These are phyloP conservation scores for Drosophila burlai DNA, from an alignment of 1,140 invertebrate genomes.

Conservation along the genomic window DNA sequence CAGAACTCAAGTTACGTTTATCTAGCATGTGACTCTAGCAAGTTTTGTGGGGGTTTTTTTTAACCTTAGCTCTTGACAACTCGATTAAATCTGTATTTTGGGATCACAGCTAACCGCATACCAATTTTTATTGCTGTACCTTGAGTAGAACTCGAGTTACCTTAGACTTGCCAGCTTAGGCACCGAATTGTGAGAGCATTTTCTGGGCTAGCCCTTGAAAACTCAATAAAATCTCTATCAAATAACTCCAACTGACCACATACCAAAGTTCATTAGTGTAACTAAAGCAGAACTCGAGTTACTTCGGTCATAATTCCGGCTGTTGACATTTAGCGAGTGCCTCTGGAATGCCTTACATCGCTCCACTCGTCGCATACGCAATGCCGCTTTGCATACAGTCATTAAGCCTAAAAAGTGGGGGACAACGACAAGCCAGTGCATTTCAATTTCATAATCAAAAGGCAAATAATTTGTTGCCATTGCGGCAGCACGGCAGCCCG, in stretches of 20 bases:
- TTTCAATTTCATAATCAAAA: slow-evolving; percentile 63
- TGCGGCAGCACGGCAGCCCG: slow-evolving; percentile 44
- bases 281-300: background rate
- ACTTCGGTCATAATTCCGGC: background rate
- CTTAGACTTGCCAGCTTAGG: background rate
- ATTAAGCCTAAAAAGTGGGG: slow-evolving; percentile 10
- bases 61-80: too few species aligned
- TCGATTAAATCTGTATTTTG: background rate
- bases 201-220: too few species aligned
- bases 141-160: background rate
- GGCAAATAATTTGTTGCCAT: slow-evolving; percentile 76
- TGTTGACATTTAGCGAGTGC: background rate
- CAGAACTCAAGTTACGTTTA: background rate
- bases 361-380: slow-evolving; percentile 24
- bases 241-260: background rate
- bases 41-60: too few species aligned
- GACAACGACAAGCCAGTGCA: slow-evolving; percentile 25
- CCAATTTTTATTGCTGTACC: background rate
- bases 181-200: background rate
- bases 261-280: background rate
- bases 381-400: slow-evolving; percentile 35
- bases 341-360: background rate
- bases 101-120: background rate
- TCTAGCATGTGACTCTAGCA: too few species aligned
- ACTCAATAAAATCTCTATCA: background rate